Percentiles rank a stretch among this genome's conserved stretches.
Conservation (phyloP, 1,140 invertebrate genomes). For the Lanistes nyassanus region DNA sequence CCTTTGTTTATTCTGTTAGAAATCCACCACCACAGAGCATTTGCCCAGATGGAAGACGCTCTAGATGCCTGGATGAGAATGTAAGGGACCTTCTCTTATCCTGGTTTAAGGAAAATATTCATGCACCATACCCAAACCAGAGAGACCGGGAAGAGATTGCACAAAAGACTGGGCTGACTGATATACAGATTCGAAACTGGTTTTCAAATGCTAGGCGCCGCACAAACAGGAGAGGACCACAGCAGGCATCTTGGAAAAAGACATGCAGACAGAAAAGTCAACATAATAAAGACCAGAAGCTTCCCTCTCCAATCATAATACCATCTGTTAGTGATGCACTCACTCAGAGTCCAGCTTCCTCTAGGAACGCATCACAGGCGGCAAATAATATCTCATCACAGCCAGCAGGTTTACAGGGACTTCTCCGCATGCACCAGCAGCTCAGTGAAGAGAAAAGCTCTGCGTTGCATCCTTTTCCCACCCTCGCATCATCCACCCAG, state of each 20-base stretch:
- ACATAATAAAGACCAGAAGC: background rate
- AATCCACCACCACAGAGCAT: slow-evolving; percentile 19
- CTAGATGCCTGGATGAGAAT: background rate
- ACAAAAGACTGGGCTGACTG: slow-evolving; percentile 6
- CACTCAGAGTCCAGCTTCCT: background rate
- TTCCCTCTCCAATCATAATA: background rate
- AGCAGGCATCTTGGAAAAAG: background rate
- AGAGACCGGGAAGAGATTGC: background rate
- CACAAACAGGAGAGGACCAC: background rate
- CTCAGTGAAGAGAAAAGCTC: no score
- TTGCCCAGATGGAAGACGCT: background rate
- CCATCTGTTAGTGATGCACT: background rate
- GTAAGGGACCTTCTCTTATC: background rate
- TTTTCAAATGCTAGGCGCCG: slow-evolving; percentile 16
- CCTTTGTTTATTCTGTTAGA: background rate
- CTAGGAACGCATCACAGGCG: background rate
- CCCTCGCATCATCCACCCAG: no score
- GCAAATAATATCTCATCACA: background rate
- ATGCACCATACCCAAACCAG: background rate
- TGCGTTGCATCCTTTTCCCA: no score
- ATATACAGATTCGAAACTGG: slow-evolving; percentile 16
- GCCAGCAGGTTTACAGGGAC: no score
- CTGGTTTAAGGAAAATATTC: background rate
- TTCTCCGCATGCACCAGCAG: no score
- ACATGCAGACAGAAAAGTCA: background rate